These are phyloP conservation scores for Spongilla lacustris DNA, from an alignment of 37 sponge, comb jelly and placozoan species.

Conservation along the genomic window DNA sequence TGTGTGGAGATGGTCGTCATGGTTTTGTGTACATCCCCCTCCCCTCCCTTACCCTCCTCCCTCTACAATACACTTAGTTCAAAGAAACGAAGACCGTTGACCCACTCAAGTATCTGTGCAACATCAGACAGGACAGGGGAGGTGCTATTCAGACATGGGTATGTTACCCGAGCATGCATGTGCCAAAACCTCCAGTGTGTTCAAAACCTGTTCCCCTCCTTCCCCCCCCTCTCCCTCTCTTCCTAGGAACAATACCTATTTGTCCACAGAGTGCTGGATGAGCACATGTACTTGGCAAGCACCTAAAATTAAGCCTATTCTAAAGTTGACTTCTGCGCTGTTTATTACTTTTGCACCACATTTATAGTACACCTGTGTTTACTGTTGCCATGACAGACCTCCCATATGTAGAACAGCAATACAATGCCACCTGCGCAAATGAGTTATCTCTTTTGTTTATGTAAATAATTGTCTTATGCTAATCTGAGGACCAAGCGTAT, in stretches of 20 bases:
- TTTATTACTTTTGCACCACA: too few species aligned
- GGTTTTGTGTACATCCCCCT: too few species aligned
- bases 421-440: too few species aligned
- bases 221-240: neutral
- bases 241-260: slow-evolving; percentile 75
- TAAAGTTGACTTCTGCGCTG: too few species aligned
- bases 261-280: slow-evolving; percentile 64
- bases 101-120: slow-evolving; percentile 69
- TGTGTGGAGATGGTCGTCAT: too few species aligned
- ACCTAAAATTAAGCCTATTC: too few species aligned
- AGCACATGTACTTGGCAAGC: slow-evolving; percentile 34
- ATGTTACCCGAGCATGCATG: slow-evolving; percentile 6
- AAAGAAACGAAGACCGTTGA: slow-evolving; percentile 66
- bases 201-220: neutral
- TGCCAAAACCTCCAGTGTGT: neutral
- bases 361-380: too few species aligned
- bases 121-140: slow-evolving; percentile 85
- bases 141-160: slow-evolving; percentile 81
- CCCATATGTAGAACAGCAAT: too few species aligned
- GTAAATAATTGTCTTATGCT: too few species aligned
- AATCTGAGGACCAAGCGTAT: too few species aligned
- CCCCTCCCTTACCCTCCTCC: neutral
- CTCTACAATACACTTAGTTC: neutral
- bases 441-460: too few species aligned
- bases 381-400: too few species aligned